Conservation (phyloP, 2,113 vertebrate species). For the Eclectus roratus region DNA sequence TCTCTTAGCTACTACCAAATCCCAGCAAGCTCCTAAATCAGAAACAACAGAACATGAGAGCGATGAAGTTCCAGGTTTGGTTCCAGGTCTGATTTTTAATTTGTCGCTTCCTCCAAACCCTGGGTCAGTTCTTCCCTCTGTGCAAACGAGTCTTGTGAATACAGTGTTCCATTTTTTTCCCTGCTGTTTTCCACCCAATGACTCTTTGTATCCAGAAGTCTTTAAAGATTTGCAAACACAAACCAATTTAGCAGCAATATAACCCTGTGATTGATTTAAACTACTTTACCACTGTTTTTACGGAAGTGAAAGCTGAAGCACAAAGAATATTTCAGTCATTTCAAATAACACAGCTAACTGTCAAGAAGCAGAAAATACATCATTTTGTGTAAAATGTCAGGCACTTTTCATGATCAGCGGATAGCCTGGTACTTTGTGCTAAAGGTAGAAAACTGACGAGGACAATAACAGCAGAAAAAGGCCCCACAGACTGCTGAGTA, state of each 20-base stretch:
- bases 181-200: background rate
- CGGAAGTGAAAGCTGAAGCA: background rate
- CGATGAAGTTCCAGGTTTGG: rapidly evolving
- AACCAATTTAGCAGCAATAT: background rate
- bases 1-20: rapidly evolving
- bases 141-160: background rate
- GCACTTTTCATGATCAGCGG: background rate
- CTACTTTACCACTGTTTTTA: background rate
- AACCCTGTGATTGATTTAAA: background rate
- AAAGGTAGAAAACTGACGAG: background rate
- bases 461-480: background rate
- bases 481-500: background rate
- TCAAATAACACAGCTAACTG: background rate
- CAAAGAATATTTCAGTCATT: background rate
- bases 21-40: rapidly evolving
- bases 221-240: background rate
- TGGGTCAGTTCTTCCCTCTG: background rate
- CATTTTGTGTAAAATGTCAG: background rate
- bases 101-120: background rate
- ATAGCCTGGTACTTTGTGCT: background rate
- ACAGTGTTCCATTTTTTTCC: background rate
- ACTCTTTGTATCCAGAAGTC: background rate
- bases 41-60: rapidly evolving
- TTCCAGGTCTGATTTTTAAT: background rate
- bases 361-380: background rate